Conservation (phyloP, 2,113 vertebrate species). For the Macrotis lagotis region DNA sequence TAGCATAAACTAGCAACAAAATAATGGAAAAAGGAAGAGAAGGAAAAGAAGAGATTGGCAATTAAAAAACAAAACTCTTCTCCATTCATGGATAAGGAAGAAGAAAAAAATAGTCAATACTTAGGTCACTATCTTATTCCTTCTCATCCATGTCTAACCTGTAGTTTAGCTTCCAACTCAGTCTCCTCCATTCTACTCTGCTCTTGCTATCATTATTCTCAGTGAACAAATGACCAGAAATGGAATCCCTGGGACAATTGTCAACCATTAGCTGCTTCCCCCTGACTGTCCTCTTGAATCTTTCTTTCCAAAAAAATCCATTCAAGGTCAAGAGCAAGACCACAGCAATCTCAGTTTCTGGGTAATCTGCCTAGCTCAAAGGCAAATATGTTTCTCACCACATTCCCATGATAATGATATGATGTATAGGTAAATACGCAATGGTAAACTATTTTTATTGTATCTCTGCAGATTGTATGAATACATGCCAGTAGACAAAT, state of each 20-base stretch:
- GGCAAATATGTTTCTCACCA: neutral
- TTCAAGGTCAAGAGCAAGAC: neutral
- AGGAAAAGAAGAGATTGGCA: neutral
- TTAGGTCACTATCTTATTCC: neutral
- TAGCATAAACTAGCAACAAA: neutral
- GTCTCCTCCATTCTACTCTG: neutral
- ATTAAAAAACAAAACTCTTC: neutral
- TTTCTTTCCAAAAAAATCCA: neutral
- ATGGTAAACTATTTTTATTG: slow-evolving; percentile 33
- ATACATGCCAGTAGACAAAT: neutral
- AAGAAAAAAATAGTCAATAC: neutral
- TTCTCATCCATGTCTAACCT: neutral
- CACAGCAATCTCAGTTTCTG: neutral
- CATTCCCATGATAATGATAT: neutral
- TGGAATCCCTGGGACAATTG: neutral
- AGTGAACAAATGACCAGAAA: neutral
- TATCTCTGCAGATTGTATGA: slow-evolving; percentile 42
- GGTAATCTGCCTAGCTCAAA: neutral
- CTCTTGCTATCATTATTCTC: neutral
- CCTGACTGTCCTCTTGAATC: neutral
- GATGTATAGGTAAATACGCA: neutral
- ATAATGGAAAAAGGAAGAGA: neutral
- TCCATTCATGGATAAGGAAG: too few relatives aligned
- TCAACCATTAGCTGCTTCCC: neutral
- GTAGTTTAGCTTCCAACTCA: neutral